These are phyloP conservation scores for Caenorhabditis wallacei DNA, from an alignment of 2,888 invertebrate genomes.

Conservation along the genomic window DNA sequence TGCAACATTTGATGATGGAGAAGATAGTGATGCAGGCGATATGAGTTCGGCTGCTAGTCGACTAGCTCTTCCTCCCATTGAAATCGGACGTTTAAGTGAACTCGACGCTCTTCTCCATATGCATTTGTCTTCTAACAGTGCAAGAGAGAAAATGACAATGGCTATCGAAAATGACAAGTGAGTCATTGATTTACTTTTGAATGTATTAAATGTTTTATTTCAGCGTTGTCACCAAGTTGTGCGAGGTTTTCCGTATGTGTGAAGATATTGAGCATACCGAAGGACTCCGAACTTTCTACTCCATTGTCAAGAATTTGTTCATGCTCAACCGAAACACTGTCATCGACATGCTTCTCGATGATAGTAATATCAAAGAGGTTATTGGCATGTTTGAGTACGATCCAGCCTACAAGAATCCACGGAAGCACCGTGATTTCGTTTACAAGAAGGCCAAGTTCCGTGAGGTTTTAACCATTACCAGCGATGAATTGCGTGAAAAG, in stretches of 20 bases:
- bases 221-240: constrained; percentile 92
- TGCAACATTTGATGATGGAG: constrained; percentile 67
- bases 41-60: constrained; percentile 45
- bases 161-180: constrained; percentile 93
- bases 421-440: constrained; percentile 95
- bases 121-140: constrained; percentile 91
- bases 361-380: constrained; percentile 87
- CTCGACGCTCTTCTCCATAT: constrained; percentile 88
- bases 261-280: constrained; percentile 97
- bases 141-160: constrained; percentile 95
- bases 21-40: constrained; percentile 63
- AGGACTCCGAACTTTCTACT: constrained; percentile 89
- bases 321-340: constrained; percentile 95
- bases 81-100: constrained; percentile 94
- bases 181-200: constrained; percentile 19
- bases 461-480: constrained; percentile 92
- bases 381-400: constrained; percentile 96
- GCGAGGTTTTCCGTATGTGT: constrained; percentile 96
- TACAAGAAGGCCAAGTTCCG: constrained; percentile 90
- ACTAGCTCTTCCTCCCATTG: constrained; percentile 89
- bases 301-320: constrained; percentile 99
- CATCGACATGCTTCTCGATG: constrained; percentile 90
- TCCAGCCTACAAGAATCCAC: constrained; percentile 86
- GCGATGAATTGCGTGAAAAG: constrained; percentile 93
- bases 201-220: constrained; percentile 4